These are phyloP conservation scores for Drosophila leontia DNA, from an alignment of 1,140 invertebrate genomes.

Conservation along the genomic window DNA sequence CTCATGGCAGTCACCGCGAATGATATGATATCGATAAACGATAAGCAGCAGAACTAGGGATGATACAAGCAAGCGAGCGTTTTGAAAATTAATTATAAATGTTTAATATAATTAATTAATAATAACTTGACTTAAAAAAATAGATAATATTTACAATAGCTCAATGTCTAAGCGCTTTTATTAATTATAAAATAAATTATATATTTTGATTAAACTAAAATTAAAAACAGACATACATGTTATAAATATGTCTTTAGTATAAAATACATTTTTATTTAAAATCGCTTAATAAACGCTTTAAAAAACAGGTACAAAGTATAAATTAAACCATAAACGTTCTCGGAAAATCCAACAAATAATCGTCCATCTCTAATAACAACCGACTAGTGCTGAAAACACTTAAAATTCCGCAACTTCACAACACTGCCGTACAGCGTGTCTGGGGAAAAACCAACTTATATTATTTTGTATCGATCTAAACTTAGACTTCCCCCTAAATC, in stretches of 20 bases:
- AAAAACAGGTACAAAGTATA: neutral
- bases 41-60: neutral
- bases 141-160: no score
- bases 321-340: neutral
- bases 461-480: conserved; percentile 39
- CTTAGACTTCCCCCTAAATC: conserved; percentile 39
- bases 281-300: neutral
- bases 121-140: no score
- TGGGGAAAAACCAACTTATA: conserved; percentile 70
- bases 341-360: neutral
- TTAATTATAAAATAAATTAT: no score
- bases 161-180: no score
- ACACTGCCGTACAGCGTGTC: conserved; percentile 39
- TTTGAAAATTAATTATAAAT: neutral
- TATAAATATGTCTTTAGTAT: neutral
- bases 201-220: no score
- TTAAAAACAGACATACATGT: no score
- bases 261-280: no score
- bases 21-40: conserved; percentile 16
- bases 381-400: conserved; percentile 11
- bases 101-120: no score
- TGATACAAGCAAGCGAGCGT: neutral
- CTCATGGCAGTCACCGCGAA: no score
- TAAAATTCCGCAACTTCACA: neutral
- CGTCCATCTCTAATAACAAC: conserved; percentile 1